Base-by-base conservation (phyloP, 1,140 invertebrate genomes). In the Pygmarrhopalites habei region DNA sequence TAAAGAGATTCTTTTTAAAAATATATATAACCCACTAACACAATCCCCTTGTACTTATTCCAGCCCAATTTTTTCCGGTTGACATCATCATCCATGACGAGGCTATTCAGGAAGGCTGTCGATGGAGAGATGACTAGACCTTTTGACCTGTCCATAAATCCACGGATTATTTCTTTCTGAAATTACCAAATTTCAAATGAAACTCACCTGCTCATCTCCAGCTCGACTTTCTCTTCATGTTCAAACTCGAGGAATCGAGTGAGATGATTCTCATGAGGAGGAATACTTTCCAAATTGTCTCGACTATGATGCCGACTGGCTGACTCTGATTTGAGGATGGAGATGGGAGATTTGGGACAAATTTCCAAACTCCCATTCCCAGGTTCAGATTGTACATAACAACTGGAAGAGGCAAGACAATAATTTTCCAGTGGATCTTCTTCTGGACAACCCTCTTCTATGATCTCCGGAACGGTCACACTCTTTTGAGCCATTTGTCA, bases 91-190 rank as follows among this genome's bases (percentile, higher is more conserved):
- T 32, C 26, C 29, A 7, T 23, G 17, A 55, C 7, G 7, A 12
- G 12, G 21, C 23, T 10, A 32, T 28, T 21, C 12, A 12, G 4
- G 25, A 7, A 10, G 10, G 51, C 51, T 15, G 29, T 32, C 12
- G 51, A 55, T 32, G 51, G 51, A 10, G 51, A 55, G 26, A 55
- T 55, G 23, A 55, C 29, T 26, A 55, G 21, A 29, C 51, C 21
- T 5, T 26, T 26, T 12, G 5, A 4, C 29, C 15, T 32, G 23
- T 14, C 47, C 4, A 21, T 19, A 49, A 55, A 5, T 55, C n/a
- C n/a, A n/a, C n/a, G n/a, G n/a, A n/a, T n/a, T n/a, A n/a, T n/a
- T n/a, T n/a, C n/a, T n/a, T n/a, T n/a, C n/a, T n/a, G n/a, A n/a
- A n/a, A n/a, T n/a, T n/a, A n/a, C n/a, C n/a, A n/a, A n/a, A n/a